A percentile compares a stretch with the other conserved stretches of the same genome.
Conservation (phyloP, 2,888 invertebrate genomes). For the Dorcus parallelipipedus region DNA sequence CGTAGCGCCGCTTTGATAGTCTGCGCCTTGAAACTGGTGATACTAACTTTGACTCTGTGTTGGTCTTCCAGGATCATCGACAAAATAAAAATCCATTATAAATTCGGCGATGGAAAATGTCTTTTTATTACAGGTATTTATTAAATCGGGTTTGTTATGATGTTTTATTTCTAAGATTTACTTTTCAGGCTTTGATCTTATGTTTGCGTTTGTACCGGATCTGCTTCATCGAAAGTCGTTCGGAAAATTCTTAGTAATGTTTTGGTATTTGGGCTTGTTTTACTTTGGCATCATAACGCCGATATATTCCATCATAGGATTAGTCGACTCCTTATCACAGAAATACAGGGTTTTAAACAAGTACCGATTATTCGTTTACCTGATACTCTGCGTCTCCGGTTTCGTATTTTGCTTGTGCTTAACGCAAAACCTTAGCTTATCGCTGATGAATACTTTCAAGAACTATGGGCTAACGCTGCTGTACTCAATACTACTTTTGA, state of each 20-base stretch:
- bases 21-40: background rate
- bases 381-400: constrained; percentile 9
- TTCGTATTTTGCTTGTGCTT: constrained; percentile 8
- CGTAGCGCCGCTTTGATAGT: constrained; percentile 10
- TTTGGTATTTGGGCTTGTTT: constrained; percentile 18
- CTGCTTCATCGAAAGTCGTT: constrained; percentile 6
- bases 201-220: constrained; percentile 11
- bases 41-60: constrained; percentile 5
- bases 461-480: constrained; percentile 15
- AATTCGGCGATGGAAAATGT: constrained; percentile 4
- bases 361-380: constrained; percentile 9
- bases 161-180: background rate
- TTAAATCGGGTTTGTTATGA: background rate
- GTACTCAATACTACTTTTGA: constrained; percentile 4
- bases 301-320: constrained; percentile 12
- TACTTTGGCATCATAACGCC: constrained; percentile 5
- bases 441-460: constrained; percentile 11
- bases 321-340: constrained; percentile 15
- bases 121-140: background rate
- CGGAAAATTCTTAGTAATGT: constrained; percentile 3
- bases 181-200: constrained; percentile 3
- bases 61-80: constrained; percentile 3
- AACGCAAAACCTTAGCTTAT: constrained; percentile 6
- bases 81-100: constrained; percentile 2
- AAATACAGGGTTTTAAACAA: constrained; percentile 10